Evolutionary conservation across 2,113 vertebrate genomes (phyloP).

Genomic region (Mesembrinibis cayennensis): DNA sequence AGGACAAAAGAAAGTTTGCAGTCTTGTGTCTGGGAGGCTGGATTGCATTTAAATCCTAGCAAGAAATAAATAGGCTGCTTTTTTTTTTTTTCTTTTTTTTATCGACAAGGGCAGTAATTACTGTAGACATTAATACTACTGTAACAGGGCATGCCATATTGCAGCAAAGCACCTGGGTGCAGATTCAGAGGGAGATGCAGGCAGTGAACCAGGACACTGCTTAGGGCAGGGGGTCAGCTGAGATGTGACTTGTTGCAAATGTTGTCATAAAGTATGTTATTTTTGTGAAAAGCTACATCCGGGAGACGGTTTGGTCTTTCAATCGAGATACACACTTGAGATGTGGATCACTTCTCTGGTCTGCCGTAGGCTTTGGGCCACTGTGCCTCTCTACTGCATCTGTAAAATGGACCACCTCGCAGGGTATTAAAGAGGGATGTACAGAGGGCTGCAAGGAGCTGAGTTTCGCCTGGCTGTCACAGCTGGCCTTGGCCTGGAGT

Average conservation of each 20-base stretch:
- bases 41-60: not conserved
- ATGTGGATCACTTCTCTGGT: not conserved
- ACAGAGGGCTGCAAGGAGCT: not conserved
- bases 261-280: not conserved
- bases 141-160: not conserved
- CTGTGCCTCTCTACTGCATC: not conserved
- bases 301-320: not conserved
- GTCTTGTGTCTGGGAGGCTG: not conserved
- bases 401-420: not conserved
- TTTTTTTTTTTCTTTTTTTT: too few relatives aligned
- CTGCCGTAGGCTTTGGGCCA: not conserved
- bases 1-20: not conserved
- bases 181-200: not conserved
- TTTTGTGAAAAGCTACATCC: not conserved
- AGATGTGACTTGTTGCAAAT: not conserved
- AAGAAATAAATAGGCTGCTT: not conserved
- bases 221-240: not conserved
- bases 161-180: not conserved
- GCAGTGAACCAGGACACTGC: not conserved
- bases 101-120: not conserved
- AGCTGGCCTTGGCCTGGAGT: not conserved
- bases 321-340: rapidly evolving
- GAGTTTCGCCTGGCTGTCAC: not conserved
- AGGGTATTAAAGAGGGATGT: not conserved
- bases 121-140: not conserved